Evolutionary conservation across 2,888 invertebrate species (phyloP), one percentile per base, ranked within the genome.

Genomic region (Elegia similella): DNA sequence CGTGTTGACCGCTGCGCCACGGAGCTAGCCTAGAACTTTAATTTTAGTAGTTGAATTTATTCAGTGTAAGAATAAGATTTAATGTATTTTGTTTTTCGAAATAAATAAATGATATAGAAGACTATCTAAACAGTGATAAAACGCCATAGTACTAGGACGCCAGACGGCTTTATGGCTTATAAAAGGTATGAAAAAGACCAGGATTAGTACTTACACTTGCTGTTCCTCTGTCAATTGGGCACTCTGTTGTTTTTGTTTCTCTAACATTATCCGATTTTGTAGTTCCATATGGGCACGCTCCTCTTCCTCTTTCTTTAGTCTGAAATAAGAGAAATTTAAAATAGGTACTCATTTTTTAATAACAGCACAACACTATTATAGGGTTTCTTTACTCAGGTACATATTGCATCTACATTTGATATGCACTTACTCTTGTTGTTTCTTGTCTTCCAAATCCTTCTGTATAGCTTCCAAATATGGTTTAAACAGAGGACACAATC

Each of bases 381-480:
- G 23, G 2, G 5, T 23, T 23, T 5, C 23, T 23, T 23, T 5
- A 23, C 5, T 23, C 5, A 5, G 23, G 2, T 29, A 44, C 42
- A 42, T 52, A 57, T 47, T n/a, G 15, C 16, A 3, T n/a, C 12
- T 2, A n/a, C 10, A 38, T n/a, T n/a, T 42, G n/a, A 42, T 5
- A 47, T 30, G 42, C 42, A 80, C 88, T 81, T 73, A 89, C 89
- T 85, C 75, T 66, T 82, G 78, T 59, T 78, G 92, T 63, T 94
- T 93, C 69, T 96, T 95, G 72, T 97, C 96, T 75, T 97, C 96
- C 59, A 95, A 93, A 82, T 98, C 97, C 70, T 97, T 94, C 75
- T 96, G 95, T 75, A 98, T 96, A 12, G 99, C 98, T 84, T 98
- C 97, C 43, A 98, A 93, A 76, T 95, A 98, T 1, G 98, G 95